Conservation (phyloP, 2,113 vertebrate genomes). For the Phaethornis superciliosus region DNA sequence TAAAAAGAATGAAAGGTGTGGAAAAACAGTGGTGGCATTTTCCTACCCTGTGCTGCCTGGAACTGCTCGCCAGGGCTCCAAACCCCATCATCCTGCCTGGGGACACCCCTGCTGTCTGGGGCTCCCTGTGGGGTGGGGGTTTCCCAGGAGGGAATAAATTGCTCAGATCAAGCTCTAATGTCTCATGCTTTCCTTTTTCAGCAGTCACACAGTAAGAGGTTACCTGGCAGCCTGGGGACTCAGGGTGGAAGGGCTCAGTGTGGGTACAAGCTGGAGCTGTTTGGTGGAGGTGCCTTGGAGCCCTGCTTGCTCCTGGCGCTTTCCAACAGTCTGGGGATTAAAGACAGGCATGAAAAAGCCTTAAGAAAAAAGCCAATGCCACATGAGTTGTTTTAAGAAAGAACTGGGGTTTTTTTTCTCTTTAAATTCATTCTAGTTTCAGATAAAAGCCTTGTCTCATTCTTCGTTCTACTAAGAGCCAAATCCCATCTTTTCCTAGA, state of each 20-base stretch:
- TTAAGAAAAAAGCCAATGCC: neutral
- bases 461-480: neutral
- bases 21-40: neutral
- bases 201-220: neutral
- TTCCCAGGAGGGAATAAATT: neutral
- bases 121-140: neutral
- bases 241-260: fast-evolving
- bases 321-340: neutral
- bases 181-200: neutral
- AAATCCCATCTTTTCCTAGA: neutral
- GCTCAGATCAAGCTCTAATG: neutral
- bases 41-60: neutral
- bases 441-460: neutral
- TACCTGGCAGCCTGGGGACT: neutral
- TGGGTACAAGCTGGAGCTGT: fast-evolving
- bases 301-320: fast-evolving
- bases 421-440: fast-evolving
- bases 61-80: neutral
- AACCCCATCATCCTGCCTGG: neutral
- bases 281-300: fast-evolving
- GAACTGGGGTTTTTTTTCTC: neutral
- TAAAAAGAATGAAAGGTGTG: neutral
- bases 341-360: fast-evolving
- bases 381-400: neutral
- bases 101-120: neutral